phyloP scores from a whole-genome alignment of 2,888 invertebrate genomes.

The Didymodactylos carnosus region DNA sequence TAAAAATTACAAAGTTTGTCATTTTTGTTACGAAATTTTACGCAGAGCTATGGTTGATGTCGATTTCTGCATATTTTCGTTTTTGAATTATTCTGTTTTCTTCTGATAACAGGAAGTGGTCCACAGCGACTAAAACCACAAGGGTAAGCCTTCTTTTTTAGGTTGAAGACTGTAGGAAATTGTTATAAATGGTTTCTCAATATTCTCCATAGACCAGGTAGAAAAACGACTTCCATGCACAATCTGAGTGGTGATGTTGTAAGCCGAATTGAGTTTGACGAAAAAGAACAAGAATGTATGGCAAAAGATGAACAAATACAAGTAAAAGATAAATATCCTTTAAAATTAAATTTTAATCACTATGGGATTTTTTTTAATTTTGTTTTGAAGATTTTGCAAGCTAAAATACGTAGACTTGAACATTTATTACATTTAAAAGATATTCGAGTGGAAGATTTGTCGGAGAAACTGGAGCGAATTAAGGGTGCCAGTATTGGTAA shows the following conservation, averaged over 20 bases:
- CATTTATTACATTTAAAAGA: constrained; percentile 15
- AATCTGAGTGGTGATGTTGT: not conserved
- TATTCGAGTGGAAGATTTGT: constrained; percentile 6
- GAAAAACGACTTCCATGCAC: not conserved
- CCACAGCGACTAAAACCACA: no score
- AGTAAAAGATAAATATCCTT: no score
- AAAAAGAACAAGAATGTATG: constrained; percentile 13
- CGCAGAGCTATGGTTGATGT: no score
- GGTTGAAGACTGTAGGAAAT: no score
- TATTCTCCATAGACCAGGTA: no score
- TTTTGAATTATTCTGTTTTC: no score
- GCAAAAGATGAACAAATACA: constrained; percentile 15
- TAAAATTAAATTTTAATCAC: not conserved
- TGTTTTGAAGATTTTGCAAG: constrained; percentile 6
- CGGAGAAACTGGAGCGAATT: not conserved
- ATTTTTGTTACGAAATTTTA: no score
- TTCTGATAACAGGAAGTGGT: no score
- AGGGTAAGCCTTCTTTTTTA: no score
- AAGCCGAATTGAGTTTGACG: constrained; percentile 4
- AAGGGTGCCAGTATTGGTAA: not conserved
- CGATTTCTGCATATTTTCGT: no score
- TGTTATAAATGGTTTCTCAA: no score
- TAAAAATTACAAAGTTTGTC: no score
- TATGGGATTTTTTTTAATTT: not conserved
- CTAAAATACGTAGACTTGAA: constrained; percentile 11